A percentile compares a stretch with the other conserved stretches of the same genome.
Evolutionary conservation across 1,140 invertebrate genomes (phyloP).

Genomic region (Caenorhabditis latens): DNA sequence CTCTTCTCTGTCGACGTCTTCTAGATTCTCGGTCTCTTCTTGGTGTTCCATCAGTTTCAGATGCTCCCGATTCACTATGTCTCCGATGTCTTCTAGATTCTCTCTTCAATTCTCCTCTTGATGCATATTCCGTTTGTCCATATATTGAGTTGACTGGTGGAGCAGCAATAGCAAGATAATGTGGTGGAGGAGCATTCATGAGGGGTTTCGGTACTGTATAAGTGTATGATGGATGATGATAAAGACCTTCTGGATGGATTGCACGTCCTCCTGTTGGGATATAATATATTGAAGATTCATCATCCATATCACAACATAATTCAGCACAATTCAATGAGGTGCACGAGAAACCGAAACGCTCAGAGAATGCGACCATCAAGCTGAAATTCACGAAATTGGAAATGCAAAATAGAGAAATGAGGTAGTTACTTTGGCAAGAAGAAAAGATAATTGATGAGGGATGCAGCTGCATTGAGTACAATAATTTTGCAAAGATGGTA

Average conservation of each 20-base stretch:
- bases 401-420: neutral
- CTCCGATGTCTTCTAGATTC: constrained; percentile 52
- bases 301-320: constrained; percentile 64
- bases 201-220: constrained; percentile 55
- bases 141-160: constrained; percentile 49
- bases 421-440: constrained; percentile 64
- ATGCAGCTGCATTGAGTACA: constrained; percentile 60
- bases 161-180: constrained; percentile 61
- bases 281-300: constrained; percentile 65
- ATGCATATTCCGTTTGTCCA: constrained; percentile 28
- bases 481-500: constrained; percentile 62
- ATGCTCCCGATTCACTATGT: constrained; percentile 56
- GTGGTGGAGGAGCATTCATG: constrained; percentile 45
- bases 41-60: constrained; percentile 42
- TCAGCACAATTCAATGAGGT: constrained; percentile 23
- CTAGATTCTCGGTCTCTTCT: constrained; percentile 10
- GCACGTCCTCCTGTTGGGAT: constrained; percentile 63
- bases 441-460: constrained; percentile 63
- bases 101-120: constrained; percentile 37
- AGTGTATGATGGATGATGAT: constrained; percentile 60
- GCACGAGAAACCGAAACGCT: constrained; percentile 56
- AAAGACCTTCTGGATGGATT: constrained; percentile 59
- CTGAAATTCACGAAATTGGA: neutral
- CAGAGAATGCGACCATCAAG: constrained; percentile 62
- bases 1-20: constrained; percentile 40